phyloP scores from a whole-genome alignment of 2,888 invertebrate genomes.

The Tiliacea citrago region DNA sequence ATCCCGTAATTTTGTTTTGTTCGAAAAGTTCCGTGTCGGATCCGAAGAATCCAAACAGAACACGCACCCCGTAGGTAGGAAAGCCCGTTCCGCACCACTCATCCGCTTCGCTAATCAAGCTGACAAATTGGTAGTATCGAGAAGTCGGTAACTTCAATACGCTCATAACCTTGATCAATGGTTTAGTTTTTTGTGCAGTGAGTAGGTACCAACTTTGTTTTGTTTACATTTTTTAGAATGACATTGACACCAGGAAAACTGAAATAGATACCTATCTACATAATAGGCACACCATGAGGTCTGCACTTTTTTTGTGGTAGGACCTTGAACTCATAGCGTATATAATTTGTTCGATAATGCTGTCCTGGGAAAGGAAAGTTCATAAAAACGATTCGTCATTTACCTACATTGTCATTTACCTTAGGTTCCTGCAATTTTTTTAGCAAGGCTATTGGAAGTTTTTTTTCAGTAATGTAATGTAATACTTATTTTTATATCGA shows the following conservation, averaged over 20 bases:
- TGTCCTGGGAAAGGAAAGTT: neutral
- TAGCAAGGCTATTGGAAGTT: neutral
- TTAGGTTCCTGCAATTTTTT: neutral
- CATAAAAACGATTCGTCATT: neutral
- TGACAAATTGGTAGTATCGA: neutral
- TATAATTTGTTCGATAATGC: slow-evolving; percentile 10
- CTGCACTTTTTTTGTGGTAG: slow-evolving; percentile 22
- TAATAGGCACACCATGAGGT: slow-evolving; percentile 41
- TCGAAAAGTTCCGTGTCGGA: neutral
- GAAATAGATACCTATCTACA: slow-evolving; percentile 24
- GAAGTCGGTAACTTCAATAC: slow-evolving; percentile 33
- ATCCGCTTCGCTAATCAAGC: neutral
- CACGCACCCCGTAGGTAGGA: neutral
- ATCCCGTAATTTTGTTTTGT: neutral
- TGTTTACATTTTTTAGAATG: slow-evolving; percentile 41
- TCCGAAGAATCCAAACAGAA: neutral
- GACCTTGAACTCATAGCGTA: slow-evolving; percentile 48
- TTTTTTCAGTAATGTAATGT: no score
- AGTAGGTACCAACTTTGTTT: slow-evolving; percentile 7
- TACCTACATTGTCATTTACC: no score
- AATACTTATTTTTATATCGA: neutral
- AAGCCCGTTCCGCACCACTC: neutral
- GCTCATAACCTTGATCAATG: slow-evolving; percentile 32
- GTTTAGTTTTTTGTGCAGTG: slow-evolving; percentile 39
- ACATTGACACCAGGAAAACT: slow-evolving; percentile 39